These are phyloP conservation scores for Microcebus tavaratra DNA, from an alignment of 2,113 vertebrate genomes.

Conservation along the genomic window DNA sequence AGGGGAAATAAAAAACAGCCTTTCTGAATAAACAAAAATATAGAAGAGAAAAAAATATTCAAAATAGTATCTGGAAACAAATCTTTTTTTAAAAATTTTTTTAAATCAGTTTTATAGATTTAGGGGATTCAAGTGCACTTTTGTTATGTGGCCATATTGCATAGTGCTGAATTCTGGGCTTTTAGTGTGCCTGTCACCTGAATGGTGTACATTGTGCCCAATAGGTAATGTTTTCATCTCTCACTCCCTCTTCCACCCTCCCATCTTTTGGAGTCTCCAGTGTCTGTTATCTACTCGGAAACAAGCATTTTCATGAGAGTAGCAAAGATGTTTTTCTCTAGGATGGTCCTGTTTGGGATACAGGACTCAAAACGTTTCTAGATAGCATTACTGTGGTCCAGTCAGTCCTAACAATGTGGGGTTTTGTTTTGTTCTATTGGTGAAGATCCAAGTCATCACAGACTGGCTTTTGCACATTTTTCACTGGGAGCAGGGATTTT, in stretches of 20 bases:
- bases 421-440: neutral
- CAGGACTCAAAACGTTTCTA: neutral
- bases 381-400: neutral
- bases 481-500: neutral
- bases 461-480: neutral
- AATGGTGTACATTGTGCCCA: no score
- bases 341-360: neutral
- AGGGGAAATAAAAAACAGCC: neutral
- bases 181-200: no score
- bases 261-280: no score
- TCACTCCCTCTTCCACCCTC: no score
- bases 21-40: neutral
- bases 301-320: neutral
- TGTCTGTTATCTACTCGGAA: neutral
- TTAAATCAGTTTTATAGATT: no score
- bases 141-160: no score
- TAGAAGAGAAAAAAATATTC: neutral
- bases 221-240: no score
- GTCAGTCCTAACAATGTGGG: neutral
- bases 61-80: neutral
- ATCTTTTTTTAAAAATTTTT: neutral
- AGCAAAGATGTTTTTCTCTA: neutral
- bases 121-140: no score
- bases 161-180: no score
- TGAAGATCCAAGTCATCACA: neutral